Evolutionary conservation across 2,888 invertebrate genomes (phyloP).

Genomic region (Galerucella calmariensis): DNA sequence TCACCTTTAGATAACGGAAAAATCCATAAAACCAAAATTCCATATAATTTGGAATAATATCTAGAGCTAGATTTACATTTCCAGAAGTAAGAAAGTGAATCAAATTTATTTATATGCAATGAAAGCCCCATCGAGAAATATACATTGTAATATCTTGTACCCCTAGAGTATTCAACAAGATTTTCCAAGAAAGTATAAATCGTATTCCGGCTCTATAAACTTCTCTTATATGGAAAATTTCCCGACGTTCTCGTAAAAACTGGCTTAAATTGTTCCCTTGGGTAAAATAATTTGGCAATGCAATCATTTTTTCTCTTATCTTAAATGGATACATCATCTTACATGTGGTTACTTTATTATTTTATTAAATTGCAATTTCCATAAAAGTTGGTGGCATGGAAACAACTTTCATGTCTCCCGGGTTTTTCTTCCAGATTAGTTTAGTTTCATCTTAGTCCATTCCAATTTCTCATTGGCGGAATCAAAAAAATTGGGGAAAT

Average conservation of each 20-base stretch:
- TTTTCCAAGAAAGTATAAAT: constrained; percentile 39
- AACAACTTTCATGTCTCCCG: neutral
- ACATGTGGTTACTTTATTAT: constrained; percentile 38
- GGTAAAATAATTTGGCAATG: constrained; percentile 49
- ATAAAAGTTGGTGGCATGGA: constrained; percentile 10
- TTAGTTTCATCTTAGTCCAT: neutral
- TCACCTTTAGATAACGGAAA: no score
- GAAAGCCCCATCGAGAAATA: neutral
- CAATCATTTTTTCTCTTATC: constrained; percentile 51
- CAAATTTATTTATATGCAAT: neutral
- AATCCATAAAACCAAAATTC: no score
- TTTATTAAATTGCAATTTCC: constrained; percentile 39
- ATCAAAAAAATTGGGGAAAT: no score
- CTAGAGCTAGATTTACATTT: neutral
- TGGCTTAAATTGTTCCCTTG: constrained; percentile 47
- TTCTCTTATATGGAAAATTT: constrained; percentile 41
- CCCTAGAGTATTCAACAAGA: constrained; percentile 28
- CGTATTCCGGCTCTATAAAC: constrained; percentile 37
- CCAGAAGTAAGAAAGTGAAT: neutral
- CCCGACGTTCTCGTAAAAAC: constrained; percentile 41
- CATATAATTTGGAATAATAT: no score
- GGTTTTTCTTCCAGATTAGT: neutral
- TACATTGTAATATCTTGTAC: constrained; percentile 15
- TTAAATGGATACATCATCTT: constrained; percentile 43
- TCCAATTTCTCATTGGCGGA: no score